Evolutionary conservation across 2,888 invertebrate genomes (phyloP).

Genomic region (Malthinus seriepunctatus): DNA sequence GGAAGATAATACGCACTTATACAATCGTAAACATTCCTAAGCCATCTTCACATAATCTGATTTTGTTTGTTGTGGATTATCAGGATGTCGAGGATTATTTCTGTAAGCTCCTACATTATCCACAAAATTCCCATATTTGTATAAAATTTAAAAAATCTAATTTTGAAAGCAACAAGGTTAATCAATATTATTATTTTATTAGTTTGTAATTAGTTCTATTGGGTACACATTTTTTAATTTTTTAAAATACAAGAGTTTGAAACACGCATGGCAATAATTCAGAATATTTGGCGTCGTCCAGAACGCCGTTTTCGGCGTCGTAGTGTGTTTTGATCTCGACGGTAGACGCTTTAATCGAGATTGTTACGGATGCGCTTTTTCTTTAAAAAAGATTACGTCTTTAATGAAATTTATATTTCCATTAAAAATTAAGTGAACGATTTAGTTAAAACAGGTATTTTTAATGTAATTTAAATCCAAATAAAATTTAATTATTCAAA

Average conservation of each 20-base stretch:
- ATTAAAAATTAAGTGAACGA: neutral
- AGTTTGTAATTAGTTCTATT: too few species aligned
- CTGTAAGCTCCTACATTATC: too few species aligned
- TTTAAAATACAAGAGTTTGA: neutral
- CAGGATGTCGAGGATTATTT: too few species aligned
- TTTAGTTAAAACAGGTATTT: neutral
- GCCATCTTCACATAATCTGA: too few species aligned
- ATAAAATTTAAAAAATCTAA: too few species aligned
- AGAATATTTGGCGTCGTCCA: neutral
- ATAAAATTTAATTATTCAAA: neutral
- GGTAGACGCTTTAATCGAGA: neutral
- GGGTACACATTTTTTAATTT: neutral
- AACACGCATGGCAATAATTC: conserved; percentile 5
- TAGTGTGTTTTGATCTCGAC: conserved; percentile 1
- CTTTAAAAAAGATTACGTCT: neutral
- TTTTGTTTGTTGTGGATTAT: too few species aligned
- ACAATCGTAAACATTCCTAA: too few species aligned
- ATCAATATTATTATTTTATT: too few species aligned
- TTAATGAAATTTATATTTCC: neutral
- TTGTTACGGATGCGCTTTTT: conserved; percentile 1
- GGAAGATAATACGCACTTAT: too few species aligned
- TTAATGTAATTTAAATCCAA: neutral
- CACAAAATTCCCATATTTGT: too few species aligned
- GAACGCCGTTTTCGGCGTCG: conserved; percentile 2
- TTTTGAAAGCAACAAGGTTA: too few species aligned